Evolutionary conservation across 2,113 vertebrate genomes (phyloP).

Genomic region (Pampusana beccarii): DNA sequence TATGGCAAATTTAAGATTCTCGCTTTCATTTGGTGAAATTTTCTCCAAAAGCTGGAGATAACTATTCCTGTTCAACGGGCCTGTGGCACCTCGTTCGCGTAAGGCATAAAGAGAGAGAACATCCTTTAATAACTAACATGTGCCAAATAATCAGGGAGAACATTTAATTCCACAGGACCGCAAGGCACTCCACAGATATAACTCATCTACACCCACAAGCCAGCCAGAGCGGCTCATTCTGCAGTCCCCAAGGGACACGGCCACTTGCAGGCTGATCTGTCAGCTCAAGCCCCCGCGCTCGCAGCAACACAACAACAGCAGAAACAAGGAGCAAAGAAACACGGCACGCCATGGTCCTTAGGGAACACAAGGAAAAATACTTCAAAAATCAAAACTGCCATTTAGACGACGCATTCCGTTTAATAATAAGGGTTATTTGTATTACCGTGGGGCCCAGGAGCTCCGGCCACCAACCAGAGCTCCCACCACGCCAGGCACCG

Average conservation of each 20-base stretch:
- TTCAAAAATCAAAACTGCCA: neutral
- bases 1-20: neutral
- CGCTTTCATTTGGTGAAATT: neutral
- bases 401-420: neutral
- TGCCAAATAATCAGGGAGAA: neutral
- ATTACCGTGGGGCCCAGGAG: neutral
- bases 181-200: neutral
- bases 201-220: neutral
- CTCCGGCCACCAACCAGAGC: neutral
- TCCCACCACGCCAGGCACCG: rapidly evolving
- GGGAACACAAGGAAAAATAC: neutral
- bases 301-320: neutral
- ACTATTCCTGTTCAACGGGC: neutral
- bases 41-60: neutral
- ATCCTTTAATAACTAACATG: neutral
- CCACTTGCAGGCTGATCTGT: neutral
- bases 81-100: neutral
- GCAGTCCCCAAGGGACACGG: neutral
- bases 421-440: neutral
- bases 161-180: neutral
- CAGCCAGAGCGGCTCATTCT: neutral
- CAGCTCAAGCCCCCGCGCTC: neutral
- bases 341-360: rapidly evolving
- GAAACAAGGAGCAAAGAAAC: neutral
- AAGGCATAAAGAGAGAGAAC: neutral